Conservation (phyloP, 1,140 invertebrate species). For the Drosophila lacteicornis region DNA sequence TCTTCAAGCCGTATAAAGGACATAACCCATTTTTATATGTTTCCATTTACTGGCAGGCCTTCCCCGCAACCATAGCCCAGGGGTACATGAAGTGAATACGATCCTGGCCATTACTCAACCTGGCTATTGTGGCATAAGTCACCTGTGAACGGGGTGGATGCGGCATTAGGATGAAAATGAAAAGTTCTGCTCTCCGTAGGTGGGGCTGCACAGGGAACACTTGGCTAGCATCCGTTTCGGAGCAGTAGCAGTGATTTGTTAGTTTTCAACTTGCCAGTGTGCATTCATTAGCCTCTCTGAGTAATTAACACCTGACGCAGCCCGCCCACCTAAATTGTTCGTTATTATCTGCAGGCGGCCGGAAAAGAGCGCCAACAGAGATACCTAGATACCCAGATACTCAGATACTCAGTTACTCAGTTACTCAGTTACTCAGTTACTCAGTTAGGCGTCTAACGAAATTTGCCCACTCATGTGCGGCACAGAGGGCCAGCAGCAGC, state of each 20-base stretch:
- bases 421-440: slow-evolving; percentile 4
- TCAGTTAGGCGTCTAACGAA: slow-evolving; percentile 29
- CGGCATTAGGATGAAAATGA: neutral
- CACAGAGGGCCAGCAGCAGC: slow-evolving; percentile 15
- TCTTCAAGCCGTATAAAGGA: neutral
- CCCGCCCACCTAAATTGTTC: slow-evolving; percentile 20
- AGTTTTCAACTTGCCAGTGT: slow-evolving; percentile 3
- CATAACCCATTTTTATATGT: slow-evolving; percentile 1
- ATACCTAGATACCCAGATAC: slow-evolving; percentile 1
- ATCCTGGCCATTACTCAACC: slow-evolving; percentile 1
- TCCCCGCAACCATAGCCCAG: neutral
- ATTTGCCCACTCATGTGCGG: slow-evolving; percentile 27
- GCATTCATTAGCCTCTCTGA: slow-evolving; percentile 29
- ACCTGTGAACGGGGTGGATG: neutral
- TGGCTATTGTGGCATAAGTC: slow-evolving; percentile 2
- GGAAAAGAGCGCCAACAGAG: neutral
- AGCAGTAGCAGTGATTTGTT: slow-evolving; percentile 7
- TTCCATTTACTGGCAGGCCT: neutral
- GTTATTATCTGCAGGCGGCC: slow-evolving; percentile 17
- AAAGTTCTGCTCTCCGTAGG: slow-evolving; percentile 7
- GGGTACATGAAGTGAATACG: neutral
- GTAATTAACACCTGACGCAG: slow-evolving; percentile 38
- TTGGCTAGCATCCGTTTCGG: neutral
- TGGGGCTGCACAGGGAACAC: neutral
- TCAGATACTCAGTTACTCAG: neutral